Percentiles rank a stretch among this genome's conserved stretches.
phyloP scores from a whole-genome alignment of 2,888 invertebrate species.

The Andrena bicolor region DNA sequence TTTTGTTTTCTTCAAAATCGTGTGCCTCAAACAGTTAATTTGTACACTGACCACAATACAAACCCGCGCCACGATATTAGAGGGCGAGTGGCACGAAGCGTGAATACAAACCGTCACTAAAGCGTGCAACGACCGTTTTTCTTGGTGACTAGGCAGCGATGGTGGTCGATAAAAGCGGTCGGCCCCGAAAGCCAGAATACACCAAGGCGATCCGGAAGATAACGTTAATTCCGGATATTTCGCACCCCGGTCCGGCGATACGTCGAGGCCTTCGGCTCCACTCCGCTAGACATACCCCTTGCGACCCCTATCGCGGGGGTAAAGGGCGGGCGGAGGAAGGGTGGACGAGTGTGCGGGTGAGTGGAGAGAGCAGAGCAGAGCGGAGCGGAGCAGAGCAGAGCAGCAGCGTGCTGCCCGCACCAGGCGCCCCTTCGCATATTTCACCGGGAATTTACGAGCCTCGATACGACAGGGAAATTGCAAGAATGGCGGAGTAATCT shows the following conservation, averaged over 20 bases:
- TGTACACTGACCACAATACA: too few species aligned
- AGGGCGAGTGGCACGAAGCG: neutral
- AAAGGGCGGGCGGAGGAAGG: constrained; percentile 70
- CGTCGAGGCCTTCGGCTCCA: constrained; percentile 55
- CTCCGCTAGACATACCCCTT: constrained; percentile 80
- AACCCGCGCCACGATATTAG: neutral
- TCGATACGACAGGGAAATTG: constrained; percentile 97
- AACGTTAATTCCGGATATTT: constrained; percentile 79
- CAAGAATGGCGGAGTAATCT: constrained; percentile 96
- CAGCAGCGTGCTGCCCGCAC: constrained; percentile 85
- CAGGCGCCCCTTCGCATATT: constrained; percentile 89
- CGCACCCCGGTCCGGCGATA: constrained; percentile 73
- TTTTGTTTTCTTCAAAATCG: too few species aligned
- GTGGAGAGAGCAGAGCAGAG: constrained; percentile 78
- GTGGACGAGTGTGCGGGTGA: constrained; percentile 77
- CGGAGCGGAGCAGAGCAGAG: constrained; percentile 74
- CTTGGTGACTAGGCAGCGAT: constrained; percentile 44
- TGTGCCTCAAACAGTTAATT: too few species aligned
- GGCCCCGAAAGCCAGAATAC: constrained; percentile 57
- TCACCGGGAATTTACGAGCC: constrained; percentile 94
- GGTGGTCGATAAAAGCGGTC: constrained; percentile 45
- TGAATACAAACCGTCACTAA: constrained; percentile 3
- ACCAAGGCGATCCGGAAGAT: constrained; percentile 71
- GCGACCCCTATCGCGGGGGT: constrained; percentile 79
- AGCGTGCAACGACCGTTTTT: constrained; percentile 44